Percentiles rank a stretch among this genome's conserved stretches.
phyloP scores from a whole-genome alignment of 1,140 invertebrate species.

The Penaeus indicus region DNA sequence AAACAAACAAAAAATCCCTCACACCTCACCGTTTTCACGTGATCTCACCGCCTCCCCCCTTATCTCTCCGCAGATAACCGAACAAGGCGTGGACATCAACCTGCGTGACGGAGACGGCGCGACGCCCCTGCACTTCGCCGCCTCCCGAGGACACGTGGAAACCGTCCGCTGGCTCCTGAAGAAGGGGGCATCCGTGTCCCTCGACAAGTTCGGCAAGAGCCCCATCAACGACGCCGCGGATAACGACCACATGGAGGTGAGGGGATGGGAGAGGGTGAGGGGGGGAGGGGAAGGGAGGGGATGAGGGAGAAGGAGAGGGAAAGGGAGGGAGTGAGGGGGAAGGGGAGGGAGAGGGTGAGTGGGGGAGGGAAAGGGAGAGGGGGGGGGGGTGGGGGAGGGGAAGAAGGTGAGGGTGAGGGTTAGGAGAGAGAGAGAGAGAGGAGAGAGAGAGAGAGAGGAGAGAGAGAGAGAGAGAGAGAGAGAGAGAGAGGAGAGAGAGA shows the following conservation, averaged over 20 bases:
- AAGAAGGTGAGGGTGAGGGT: no score
- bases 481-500: no score
- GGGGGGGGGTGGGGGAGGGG: no score
- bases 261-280: constrained; percentile 47
- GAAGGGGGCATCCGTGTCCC: constrained; percentile 80
- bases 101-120: constrained; percentile 86
- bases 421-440: no score
- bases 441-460: no score
- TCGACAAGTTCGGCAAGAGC: constrained; percentile 88
- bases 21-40: no score
- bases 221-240: constrained; percentile 91
- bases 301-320: no score
- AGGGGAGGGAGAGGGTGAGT: background rate
- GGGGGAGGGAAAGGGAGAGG: no score
- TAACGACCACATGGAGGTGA: constrained; percentile 88
- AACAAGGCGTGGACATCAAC: constrained; percentile 86
- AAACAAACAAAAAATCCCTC: no score
- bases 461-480: no score
- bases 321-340: no score
- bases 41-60: background rate
- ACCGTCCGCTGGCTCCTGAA: constrained; percentile 86
- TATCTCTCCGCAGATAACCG: constrained; percentile 78
- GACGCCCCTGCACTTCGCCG: constrained; percentile 79
- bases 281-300: no score
- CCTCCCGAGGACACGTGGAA: constrained; percentile 84